Conservation (phyloP, 2,113 vertebrate species). For the Vimba vimba region DNA sequence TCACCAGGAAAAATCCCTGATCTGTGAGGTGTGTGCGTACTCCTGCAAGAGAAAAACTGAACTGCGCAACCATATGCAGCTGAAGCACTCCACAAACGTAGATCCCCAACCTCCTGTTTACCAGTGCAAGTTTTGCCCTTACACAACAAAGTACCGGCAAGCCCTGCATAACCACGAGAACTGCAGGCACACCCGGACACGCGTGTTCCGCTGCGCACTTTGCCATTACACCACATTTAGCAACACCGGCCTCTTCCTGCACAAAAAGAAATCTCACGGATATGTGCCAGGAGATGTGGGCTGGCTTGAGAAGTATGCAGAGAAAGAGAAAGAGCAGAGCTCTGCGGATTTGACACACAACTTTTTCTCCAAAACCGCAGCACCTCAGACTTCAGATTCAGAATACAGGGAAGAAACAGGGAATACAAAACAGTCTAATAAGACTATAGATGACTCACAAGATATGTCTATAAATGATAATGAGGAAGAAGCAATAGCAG, state of each 20-base stretch:
- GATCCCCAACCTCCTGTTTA: slow-evolving; percentile 75
- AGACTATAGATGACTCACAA: background rate
- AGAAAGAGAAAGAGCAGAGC: slow-evolving; percentile 80
- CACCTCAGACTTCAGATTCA: background rate
- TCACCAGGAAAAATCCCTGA: slow-evolving; percentile 92
- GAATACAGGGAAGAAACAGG: background rate
- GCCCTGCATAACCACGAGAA: slow-evolving; percentile 93
- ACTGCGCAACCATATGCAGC: slow-evolving; percentile 91
- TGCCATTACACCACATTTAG: slow-evolving; percentile 92
- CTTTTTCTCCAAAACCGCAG: slow-evolving; percentile 60
- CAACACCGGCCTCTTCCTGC: slow-evolving; percentile 93
- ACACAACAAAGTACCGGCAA: slow-evolving; percentile 90
- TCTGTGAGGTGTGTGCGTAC: slow-evolving; percentile 94
- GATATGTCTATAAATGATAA: background rate
- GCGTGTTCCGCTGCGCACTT: slow-evolving; percentile 88
- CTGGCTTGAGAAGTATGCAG: slow-evolving; percentile 86
- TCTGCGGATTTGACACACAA: slow-evolving; percentile 59
- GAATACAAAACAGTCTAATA: background rate
- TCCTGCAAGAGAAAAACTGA: slow-evolving; percentile 95
- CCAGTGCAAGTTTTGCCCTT: slow-evolving; percentile 92
- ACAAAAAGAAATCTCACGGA: slow-evolving; percentile 92
- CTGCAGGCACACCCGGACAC: slow-evolving; percentile 91
- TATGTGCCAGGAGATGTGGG: slow-evolving; percentile 89
- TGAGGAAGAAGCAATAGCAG: slow-evolving; percentile 1
- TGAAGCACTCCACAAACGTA: slow-evolving; percentile 79